These are phyloP conservation scores for Catagonus wagneri DNA, from an alignment of 2,113 vertebrate genomes.

Conservation along the genomic window DNA sequence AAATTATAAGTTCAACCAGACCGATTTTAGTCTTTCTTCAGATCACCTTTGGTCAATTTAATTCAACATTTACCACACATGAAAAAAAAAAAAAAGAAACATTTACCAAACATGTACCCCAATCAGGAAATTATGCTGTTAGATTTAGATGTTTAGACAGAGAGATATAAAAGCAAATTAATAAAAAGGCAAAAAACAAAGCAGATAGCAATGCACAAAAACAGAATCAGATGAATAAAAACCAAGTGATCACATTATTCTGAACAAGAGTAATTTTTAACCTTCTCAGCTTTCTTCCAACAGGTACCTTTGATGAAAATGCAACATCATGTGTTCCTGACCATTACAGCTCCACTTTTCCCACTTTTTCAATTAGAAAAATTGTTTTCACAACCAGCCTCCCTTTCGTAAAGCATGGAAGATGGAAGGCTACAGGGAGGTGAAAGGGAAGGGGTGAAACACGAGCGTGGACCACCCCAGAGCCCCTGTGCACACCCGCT, in stretches of 20 bases:
- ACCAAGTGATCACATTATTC: background rate
- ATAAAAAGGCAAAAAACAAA: conserved; percentile 26
- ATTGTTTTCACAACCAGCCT: conserved; percentile 60
- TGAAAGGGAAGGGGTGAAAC: conserved; percentile 86
- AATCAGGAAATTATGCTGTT: background rate
- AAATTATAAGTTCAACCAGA: background rate
- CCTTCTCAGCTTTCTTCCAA: background rate
- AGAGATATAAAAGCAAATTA: conserved; percentile 40
- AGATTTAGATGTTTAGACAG: background rate
- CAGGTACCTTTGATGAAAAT: conserved; percentile 32
- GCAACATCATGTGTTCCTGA: background rate
- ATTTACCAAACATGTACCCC: background rate
- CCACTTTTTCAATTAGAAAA: background rate
- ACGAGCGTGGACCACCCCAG: conserved; percentile 92
- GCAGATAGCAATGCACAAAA: background rate
- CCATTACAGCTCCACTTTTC: background rate
- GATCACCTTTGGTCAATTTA: background rate
- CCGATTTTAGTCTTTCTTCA: background rate
- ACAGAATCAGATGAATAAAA: background rate
- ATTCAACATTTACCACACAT: background rate
- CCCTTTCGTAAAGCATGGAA: conserved; percentile 92
- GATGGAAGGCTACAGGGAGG: conserved; percentile 87
- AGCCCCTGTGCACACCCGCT: conserved; percentile 57
- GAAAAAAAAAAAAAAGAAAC: too few species aligned
- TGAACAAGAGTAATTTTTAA: background rate